Percentiles rank a stretch among this genome's conserved stretches.
Conservation (phyloP, 2,113 vertebrate genomes). For the Lepidothrix coronata region DNA sequence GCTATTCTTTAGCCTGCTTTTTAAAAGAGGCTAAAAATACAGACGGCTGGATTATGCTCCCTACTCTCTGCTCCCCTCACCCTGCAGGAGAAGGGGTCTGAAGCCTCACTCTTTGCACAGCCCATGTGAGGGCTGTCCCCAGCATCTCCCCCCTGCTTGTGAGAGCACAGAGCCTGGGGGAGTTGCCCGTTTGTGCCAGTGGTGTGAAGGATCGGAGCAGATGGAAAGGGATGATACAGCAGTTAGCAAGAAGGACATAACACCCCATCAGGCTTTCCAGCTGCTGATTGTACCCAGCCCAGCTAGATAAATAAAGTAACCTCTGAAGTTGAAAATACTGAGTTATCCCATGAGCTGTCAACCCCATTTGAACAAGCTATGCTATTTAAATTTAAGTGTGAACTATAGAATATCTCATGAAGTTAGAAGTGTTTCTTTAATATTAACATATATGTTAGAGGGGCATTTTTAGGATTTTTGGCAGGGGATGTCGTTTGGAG, state of each 20-base stretch:
- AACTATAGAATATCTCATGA: neutral
- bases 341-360: neutral
- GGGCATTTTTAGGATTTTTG: neutral
- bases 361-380: neutral
- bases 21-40: neutral
- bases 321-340: neutral
- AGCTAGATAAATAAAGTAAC: neutral
- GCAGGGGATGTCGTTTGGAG: neutral
- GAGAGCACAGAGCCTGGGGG: neutral
- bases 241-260: neutral
- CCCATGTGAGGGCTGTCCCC: neutral
- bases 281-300: neutral
- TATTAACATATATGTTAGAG: neutral
- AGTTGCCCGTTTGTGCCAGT: neutral
- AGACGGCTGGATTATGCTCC: neutral
- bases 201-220: neutral
- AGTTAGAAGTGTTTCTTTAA: neutral
- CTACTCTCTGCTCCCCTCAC: neutral
- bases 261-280: neutral
- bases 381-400: neutral
- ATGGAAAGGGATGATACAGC: neutral
- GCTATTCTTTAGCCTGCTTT: neutral
- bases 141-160: neutral
- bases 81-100: accelerated
- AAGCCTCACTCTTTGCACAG: neutral